Conservation (phyloP, 2,113 vertebrate genomes). For the Proterorhinus semilunaris region DNA sequence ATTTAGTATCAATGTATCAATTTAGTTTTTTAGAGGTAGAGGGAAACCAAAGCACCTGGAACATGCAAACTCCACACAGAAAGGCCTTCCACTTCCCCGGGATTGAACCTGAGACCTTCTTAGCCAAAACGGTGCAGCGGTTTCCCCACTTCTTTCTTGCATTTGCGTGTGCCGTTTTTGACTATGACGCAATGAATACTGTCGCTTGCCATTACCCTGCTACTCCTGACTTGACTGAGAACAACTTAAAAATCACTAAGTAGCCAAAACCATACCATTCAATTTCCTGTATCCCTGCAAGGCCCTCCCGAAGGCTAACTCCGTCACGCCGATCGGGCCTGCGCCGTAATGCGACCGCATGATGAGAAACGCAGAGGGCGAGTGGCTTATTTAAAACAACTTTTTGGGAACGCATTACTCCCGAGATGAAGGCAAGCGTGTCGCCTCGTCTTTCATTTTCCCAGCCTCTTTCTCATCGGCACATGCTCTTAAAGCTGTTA, state of each 20-base stretch:
- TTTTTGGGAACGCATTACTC: not conserved
- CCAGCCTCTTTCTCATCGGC: not conserved
- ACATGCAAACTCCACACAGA: too few relatives aligned
- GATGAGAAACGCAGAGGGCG: constrained; percentile 15
- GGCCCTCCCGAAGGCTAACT: not conserved
- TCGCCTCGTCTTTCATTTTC: not conserved
- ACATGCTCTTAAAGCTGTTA: constrained; percentile 27
- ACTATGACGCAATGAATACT: not conserved
- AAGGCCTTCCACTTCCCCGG: too few relatives aligned
- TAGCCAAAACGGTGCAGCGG: too few relatives aligned
- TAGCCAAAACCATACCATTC: constrained; percentile 6
- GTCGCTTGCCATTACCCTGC: not conserved
- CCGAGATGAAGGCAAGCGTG: not conserved
- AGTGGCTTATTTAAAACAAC: constrained; percentile 25
- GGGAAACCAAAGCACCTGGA: too few relatives aligned
- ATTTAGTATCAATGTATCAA: too few relatives aligned
- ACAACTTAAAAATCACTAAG: not conserved
- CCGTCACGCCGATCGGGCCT: not conserved
- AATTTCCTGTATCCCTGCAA: not conserved
- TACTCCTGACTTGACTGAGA: not conserved
- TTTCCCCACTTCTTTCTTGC: not conserved
- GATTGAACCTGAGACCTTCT: too few relatives aligned
- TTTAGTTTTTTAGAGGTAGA: too few relatives aligned
- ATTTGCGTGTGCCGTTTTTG: not conserved
- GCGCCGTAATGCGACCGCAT: constrained; percentile 6